A percentile compares a stretch with the other conserved stretches of the same genome.
These are phyloP conservation scores for Quiscalus mexicanus DNA, from an alignment of 2,113 vertebrate species.

Conservation along the genomic window DNA sequence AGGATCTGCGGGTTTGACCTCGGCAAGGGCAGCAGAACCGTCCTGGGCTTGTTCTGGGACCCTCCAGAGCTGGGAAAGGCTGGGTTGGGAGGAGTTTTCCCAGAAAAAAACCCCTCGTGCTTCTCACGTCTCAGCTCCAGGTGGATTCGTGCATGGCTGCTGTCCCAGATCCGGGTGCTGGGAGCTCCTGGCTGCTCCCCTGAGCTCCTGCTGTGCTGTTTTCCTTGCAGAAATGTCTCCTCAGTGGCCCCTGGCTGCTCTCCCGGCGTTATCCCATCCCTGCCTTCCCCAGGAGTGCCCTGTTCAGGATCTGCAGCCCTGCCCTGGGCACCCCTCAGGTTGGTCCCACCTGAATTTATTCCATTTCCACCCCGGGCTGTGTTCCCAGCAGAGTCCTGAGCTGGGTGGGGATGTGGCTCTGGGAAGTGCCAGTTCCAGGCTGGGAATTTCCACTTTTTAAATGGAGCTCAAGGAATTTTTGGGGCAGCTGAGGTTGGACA, in stretches of 20 bases:
- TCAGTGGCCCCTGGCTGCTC: conserved; percentile 70
- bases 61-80: too few species aligned
- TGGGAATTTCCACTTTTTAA: too few species aligned
- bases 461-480: background rate
- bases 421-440: background rate
- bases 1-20: background rate
- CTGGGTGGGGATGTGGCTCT: background rate
- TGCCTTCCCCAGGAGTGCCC: conserved; percentile 45
- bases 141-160: accelerated
- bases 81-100: background rate
- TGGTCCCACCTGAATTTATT: background rate
- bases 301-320: conserved; percentile 60
- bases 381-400: accelerated
- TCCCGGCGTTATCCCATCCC: conserved; percentile 66
- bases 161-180: accelerated
- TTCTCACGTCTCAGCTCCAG: accelerated
- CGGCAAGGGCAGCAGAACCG: background rate
- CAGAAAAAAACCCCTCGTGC: accelerated
- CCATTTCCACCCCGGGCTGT: background rate
- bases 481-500: background rate
- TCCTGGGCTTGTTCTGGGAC: accelerated
- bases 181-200: background rate
- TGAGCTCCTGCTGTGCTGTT: background rate
- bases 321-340: conserved; percentile 78
- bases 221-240: conserved; percentile 78